Base-by-base conservation (phyloP, 1,140 invertebrate species). In the Bombus vancouverensis region DNA sequence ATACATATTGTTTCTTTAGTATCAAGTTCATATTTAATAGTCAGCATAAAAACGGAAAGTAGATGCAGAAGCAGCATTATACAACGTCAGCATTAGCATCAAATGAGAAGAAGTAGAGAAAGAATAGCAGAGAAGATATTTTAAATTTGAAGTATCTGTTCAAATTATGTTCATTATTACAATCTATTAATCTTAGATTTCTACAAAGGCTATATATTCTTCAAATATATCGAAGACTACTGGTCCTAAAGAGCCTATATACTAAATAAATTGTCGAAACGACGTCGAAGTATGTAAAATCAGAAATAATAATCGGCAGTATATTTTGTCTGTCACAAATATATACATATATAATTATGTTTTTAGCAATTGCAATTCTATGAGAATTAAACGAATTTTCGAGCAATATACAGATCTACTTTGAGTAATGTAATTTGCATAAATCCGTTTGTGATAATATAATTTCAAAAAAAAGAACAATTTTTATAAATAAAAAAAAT, bases 251-350 rank as follows among this genome's bases (percentile, higher is more conserved):
- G 66, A 75, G 32, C 32, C 80, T 84, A 87, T 47, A 25, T 59
- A 42, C 44, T 88, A 87, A 80, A 57, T 83, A 82, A 65, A 44
- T 62, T 62, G 37, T 62, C 18, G 57, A 44, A 37, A 42, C 10
- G 47, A 78, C 57, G 1, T 78, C 18, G 34, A 76, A 59, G 34
- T 59, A 59, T 18, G 32, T 76, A n/a, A 66, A 73, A 89, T 84
- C 78, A 72, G 75, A 74, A 34, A 42, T 86, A 80, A 83, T 81
- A 75, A 81, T 83, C 84, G 84, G 76, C 88, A 87, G 77, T 87
- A 84, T 68, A 81, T 89, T 89, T 18, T 22, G 5, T 53, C 72
- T 66, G 34, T 78, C 57, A 78, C 37, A 42, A 37, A 13, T 39
- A 28, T 42, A 28, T 59, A 53, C 22, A 28, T 53, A 22, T 34